A percentile compares a stretch with the other conserved stretches of the same genome.
These are phyloP conservation scores for Glareola pratincola DNA, from an alignment of 2,113 vertebrate species.

Conservation along the genomic window DNA sequence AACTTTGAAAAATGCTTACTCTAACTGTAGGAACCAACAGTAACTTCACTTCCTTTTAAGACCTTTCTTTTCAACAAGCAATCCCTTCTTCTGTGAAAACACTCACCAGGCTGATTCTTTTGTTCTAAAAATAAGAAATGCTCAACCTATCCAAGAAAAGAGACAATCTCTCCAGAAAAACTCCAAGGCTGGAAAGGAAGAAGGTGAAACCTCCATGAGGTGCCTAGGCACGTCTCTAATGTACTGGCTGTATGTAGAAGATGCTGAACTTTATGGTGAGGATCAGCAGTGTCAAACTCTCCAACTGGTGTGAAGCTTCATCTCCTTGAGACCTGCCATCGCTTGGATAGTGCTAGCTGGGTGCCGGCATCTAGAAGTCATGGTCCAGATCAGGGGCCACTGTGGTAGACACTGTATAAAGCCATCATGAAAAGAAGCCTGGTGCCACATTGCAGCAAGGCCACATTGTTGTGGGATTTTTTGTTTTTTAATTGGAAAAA, in stretches of 20 bases:
- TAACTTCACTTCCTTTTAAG: background rate
- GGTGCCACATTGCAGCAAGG: background rate
- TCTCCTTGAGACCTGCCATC: background rate
- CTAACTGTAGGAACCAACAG: background rate
- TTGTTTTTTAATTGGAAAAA: constrained; percentile 13
- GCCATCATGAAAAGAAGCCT: background rate
- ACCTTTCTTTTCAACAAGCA: background rate
- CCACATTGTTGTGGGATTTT: background rate
- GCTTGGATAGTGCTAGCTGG: background rate
- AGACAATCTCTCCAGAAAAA: background rate
- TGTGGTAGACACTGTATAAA: background rate
- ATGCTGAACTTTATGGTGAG: background rate
- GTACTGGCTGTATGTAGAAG: background rate
- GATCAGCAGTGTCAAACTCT: background rate
- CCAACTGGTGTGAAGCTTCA: background rate
- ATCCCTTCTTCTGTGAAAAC: background rate
- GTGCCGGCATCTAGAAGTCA: background rate
- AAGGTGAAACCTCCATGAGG: background rate
- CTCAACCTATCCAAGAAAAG: background rate
- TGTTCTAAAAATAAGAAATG: background rate
- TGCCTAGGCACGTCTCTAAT: background rate
- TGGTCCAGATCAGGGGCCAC: background rate
- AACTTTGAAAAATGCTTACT: background rate
- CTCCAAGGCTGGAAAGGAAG: background rate
- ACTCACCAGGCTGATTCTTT: background rate